Percentiles rank a stretch among this genome's conserved stretches.
phyloP scores from a whole-genome alignment of 2,797 vertebrate species.

The Natrix natrix region DNA sequence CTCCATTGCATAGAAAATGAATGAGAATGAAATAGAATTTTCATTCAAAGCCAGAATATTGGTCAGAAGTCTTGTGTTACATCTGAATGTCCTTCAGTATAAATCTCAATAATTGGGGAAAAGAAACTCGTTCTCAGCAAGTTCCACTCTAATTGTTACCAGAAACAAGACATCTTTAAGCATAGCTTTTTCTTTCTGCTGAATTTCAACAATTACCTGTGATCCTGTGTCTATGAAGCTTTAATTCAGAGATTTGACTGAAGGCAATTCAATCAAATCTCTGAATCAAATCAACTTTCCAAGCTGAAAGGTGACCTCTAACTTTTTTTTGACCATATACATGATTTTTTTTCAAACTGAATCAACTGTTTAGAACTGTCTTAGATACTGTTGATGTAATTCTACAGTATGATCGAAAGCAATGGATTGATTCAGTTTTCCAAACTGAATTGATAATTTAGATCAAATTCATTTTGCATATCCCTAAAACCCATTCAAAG shows the following conservation, averaged over 20 bases:
- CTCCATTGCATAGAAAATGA: background rate
- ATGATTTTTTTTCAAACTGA: background rate
- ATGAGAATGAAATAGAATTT: background rate
- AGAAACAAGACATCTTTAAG: background rate
- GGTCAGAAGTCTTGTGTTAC: background rate
- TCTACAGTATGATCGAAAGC: background rate
- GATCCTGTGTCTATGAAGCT: background rate
- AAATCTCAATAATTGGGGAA: background rate
- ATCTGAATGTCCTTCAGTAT: background rate
- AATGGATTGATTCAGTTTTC: background rate
- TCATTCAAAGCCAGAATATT: background rate
- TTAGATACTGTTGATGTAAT: background rate
- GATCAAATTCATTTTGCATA: background rate
- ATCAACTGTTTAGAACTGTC: background rate
- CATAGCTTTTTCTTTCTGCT: background rate
- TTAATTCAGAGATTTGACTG: background rate
- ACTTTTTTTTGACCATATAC: background rate
- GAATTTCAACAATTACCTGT: background rate
- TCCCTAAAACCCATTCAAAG: background rate
- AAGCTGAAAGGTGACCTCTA: background rate
- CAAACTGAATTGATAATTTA: background rate
- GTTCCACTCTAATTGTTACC: background rate
- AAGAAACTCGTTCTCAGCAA: background rate
- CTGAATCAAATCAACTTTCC: background rate
- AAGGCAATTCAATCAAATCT: background rate